These are phyloP conservation scores for Crypturellus undulatus DNA, from an alignment of 2,113 vertebrate species.

Conservation along the genomic window DNA sequence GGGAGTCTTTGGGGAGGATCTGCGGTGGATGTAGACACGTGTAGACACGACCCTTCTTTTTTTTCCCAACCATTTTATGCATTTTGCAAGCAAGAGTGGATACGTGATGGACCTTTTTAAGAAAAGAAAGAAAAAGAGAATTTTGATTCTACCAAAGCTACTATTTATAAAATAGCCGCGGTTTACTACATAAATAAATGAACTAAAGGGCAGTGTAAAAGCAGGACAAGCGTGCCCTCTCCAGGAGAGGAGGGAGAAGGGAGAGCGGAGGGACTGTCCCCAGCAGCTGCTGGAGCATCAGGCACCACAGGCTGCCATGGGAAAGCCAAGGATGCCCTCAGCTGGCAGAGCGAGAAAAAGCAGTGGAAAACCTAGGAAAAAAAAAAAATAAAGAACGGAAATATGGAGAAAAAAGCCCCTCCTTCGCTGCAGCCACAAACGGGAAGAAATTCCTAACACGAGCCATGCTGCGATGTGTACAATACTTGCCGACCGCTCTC, in stretches of 20 bases:
- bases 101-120: neutral
- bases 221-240: conserved; percentile 42
- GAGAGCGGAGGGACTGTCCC: neutral
- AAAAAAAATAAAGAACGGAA: neutral
- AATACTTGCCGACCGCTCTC: neutral
- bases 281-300: neutral
- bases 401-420: neutral
- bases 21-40: neutral
- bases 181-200: no score
- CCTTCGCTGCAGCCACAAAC: neutral
- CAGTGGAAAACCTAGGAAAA: neutral
- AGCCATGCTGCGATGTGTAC: conserved; percentile 30
- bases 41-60: neutral
- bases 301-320: neutral
- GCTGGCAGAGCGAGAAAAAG: neutral
- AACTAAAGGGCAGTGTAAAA: neutral
- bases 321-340: conserved; percentile 48
- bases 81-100: neutral
- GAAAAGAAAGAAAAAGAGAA: neutral
- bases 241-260: conserved; percentile 2
- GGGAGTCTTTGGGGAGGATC: neutral
- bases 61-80: neutral
- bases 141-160: neutral
- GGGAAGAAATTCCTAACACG: neutral
- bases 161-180: no score